Evolutionary conservation across 2,113 vertebrate species (phyloP), one percentile per base, ranked within the genome.

Genomic region (Eurypyga helias): DNA sequence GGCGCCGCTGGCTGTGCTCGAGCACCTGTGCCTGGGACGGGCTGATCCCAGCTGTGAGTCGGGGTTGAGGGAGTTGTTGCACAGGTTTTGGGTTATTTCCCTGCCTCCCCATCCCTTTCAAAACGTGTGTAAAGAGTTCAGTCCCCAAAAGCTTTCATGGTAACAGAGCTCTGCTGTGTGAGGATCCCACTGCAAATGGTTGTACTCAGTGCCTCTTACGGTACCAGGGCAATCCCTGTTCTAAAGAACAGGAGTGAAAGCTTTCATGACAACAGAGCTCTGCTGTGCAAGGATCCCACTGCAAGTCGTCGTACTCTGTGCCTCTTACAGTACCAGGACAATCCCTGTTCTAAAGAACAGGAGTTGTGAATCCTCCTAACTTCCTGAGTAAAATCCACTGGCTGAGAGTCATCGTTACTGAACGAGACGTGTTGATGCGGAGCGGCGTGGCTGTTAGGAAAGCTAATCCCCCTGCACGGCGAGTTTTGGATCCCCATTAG

Each of bases 341-440:
- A 91, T 94, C 90, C 75, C 28, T 11, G 78, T 91, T 96, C 83
- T 69, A 90, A 89, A 61, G 54, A 92, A 66, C 43, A 51, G 61
- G 66, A 62, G 46, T 76, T 1, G 6, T n/a, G 73, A 93, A 36
- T 65, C 57, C 49, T 65, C 43, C 80, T 75, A 79, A 91, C 87
- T 92, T 92, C 55, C 15, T 55, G 91, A 82, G 73, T 84, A 80
- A 96, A 94, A 92, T 77, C 90, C 93, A 83, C 75, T 83, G 94
- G 91, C 83, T 91, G 64, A 83, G 92, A 94, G 61, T 84, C 91
- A 65, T 87, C 89, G 71, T 94, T 91, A 85, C 64, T 94, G 97
- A 93, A 90, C 85, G 93, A 91, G 69, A 90, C 55, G 57, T 96
- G 72, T 89, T 95, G 87, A 95, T 90, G 96, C 72, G 79, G 83